Conservation (phyloP, 2,797 vertebrate species). For the Aselliscus stoliczkanus region DNA sequence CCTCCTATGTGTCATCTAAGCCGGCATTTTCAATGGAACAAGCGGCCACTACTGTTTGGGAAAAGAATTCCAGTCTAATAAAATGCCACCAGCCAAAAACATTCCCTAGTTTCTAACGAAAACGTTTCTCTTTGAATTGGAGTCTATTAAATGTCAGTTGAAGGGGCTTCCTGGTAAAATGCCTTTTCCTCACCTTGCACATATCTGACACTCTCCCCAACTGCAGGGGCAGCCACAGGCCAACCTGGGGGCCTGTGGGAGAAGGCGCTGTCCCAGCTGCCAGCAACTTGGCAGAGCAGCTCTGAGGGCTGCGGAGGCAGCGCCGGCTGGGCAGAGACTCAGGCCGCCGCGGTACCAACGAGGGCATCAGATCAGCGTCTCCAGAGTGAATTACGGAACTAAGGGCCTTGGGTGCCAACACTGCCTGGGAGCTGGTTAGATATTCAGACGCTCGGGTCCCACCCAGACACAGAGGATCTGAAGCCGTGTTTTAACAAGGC, state of each 20-base stretch:
- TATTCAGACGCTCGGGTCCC: too few species aligned
- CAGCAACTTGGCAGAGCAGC: background rate
- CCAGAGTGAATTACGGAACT: background rate
- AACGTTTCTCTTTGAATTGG: background rate
- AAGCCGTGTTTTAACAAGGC: too few species aligned
- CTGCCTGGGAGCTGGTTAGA: background rate
- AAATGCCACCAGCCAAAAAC: background rate
- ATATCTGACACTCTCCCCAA: too few species aligned
- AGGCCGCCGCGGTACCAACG: accelerated
- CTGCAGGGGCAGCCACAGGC: too few species aligned
- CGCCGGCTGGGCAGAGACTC: accelerated
- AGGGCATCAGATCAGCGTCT: background rate
- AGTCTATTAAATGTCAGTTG: background rate
- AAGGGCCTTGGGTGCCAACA: accelerated
- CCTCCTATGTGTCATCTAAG: background rate
- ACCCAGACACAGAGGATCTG: accelerated
- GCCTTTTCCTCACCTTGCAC: background rate
- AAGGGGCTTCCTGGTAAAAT: background rate
- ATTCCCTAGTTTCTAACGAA: background rate
- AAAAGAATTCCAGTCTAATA: background rate
- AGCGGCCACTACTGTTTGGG: background rate
- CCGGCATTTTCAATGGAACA: background rate
- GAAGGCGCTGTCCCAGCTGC: background rate
- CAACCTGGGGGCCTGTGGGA: accelerated
- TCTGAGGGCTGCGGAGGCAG: background rate